phyloP scores from a whole-genome alignment of 2,797 vertebrate species.

The Bradypodion pumilum region DNA sequence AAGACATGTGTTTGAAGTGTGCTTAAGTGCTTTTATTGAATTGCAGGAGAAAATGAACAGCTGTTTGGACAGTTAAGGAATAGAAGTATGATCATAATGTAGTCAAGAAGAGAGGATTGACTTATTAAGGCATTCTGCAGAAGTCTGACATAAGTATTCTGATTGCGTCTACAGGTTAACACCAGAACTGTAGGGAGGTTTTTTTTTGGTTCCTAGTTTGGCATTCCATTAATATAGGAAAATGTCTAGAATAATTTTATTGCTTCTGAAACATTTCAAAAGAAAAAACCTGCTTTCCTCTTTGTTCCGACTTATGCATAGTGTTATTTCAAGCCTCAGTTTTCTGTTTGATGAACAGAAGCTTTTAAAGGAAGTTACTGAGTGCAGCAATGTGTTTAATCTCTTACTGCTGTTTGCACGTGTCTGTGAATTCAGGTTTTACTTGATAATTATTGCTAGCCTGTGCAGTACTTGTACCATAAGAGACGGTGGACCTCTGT shows the following conservation, averaged over 20 bases:
- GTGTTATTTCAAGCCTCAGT: background rate
- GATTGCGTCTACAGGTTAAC: background rate
- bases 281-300: slow-evolving; percentile 9
- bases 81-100: slow-evolving; percentile 11
- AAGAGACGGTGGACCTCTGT: slow-evolving; percentile 4
- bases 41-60: slow-evolving; percentile 13
- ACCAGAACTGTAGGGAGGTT: background rate
- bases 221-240: background rate
- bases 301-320: background rate
- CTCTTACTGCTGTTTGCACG: slow-evolving; percentile 29
- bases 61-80: slow-evolving; percentile 18
- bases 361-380: slow-evolving; percentile 10
- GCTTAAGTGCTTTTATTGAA: slow-evolving; percentile 40
- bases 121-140: background rate
- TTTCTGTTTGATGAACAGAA: slow-evolving; percentile 12
- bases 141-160: background rate
- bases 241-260: slow-evolving; percentile 9
- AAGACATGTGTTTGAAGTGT: slow-evolving; percentile 30
- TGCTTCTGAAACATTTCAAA: slow-evolving; percentile 11
- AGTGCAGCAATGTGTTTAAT: background rate
- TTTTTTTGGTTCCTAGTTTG: background rate
- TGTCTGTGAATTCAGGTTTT: slow-evolving; percentile 15
- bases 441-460: background rate
- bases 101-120: background rate
- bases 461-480: background rate